Base-by-base conservation (phyloP, 2,797 vertebrate species). In the Coranthus polyacanthus region DNA sequence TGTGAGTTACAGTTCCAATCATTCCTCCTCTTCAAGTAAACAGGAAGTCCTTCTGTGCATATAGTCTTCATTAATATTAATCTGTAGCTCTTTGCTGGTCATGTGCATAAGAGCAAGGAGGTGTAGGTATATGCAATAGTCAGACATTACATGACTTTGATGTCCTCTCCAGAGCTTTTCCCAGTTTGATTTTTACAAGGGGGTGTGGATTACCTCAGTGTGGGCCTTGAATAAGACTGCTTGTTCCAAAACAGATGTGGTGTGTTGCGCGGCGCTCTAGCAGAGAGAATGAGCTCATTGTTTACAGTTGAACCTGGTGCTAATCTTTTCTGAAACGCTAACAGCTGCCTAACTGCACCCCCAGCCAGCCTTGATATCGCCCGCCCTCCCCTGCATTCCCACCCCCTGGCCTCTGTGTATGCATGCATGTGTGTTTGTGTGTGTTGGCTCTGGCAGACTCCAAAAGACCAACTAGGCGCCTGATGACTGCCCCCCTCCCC, bases 271-370 rank as follows among this genome's bases (percentile, higher is more conserved):
- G 12, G 68, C 61, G 60, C 82, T 76, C 58, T 26, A 47, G 76
- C 72, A 72, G 67, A 86, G 76, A 91, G 90, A 93, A 92, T 91
- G 93, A 92, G 91, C 88, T 94, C 91, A 92, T 92, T 93, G 91
- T 94, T 91, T 92, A 91, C 83, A 83, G 88, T 89, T 58, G 61
- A 91, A 92, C 90, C 89, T 92, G 88, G 90, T 88, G 87, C 89
- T 88, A 91, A 93, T 92, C 88, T 90, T 84, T 85, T 82, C 88
- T 89, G 85, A 93, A 92, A 92, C 41, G 70, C 85, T 92, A 92
- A 92, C 92, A 92, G 91, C 91, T 92, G 92, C 84, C 83, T 80
- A 77, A 87, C 81, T 89, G 81, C 83, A 61, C 81, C 83, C 81
- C 81, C 52, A 76, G 80, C 70, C 78, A 68, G 68, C 53, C 69